Conservation (phyloP, 1,140 invertebrate species). For the Stegodyphus dumicola region DNA sequence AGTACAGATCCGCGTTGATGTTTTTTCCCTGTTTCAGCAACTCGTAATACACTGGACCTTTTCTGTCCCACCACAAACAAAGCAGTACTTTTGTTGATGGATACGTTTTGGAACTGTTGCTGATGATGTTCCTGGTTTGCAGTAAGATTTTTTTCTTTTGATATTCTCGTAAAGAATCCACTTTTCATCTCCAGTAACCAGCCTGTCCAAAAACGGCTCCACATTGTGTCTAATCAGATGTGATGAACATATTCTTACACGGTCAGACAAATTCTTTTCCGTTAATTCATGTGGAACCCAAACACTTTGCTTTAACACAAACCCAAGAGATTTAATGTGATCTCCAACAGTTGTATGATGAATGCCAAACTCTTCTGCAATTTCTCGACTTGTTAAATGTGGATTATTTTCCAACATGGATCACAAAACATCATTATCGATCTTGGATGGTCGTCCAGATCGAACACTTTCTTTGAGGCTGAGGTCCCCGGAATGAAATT, state of each 20-base stretch:
- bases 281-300: constrained; percentile 34
- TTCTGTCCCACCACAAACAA: too few relatives aligned
- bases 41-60: too few relatives aligned
- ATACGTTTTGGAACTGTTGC: too few relatives aligned
- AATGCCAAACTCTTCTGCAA: background rate
- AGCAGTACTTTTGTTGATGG: too few relatives aligned
- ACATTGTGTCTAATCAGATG: constrained; percentile 2
- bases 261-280: constrained; percentile 27
- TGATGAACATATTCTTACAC: constrained; percentile 20
- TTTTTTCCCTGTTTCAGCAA: background rate
- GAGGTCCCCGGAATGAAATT: too few relatives aligned
- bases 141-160: background rate
- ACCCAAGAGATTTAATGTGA: constrained; percentile 33
- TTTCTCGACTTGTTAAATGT: background rate
- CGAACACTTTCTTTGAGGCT: too few relatives aligned
- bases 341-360: constrained; percentile 3
- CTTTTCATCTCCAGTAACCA: background rate
- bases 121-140: too few relatives aligned
- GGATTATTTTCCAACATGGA: constrained; percentile 2
- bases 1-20: constrained; percentile 20
- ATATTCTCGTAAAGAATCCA: constrained; percentile 1
- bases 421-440: background rate
- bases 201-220: background rate
- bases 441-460: too few relatives aligned
- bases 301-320: constrained; percentile 40